Percentiles rank a stretch among this genome's conserved stretches.
Evolutionary conservation across 2,113 vertebrate genomes (phyloP).

Genomic region (Bos taurus): DNA sequence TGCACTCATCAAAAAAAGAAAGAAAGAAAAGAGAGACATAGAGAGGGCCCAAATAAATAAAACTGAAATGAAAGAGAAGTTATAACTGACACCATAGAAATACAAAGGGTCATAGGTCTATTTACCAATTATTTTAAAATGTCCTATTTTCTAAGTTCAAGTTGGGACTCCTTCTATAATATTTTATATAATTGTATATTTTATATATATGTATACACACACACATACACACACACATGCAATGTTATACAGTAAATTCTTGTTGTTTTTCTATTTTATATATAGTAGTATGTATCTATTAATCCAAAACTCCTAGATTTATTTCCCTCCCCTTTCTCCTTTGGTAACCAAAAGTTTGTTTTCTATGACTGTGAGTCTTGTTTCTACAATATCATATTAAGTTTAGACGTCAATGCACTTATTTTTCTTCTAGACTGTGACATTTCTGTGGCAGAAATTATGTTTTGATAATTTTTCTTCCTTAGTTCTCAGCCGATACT

Average conservation of each 20-base stretch:
- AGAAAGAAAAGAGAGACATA: not conserved
- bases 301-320: not conserved
- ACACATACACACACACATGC: accelerated
- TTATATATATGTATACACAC: not conserved
- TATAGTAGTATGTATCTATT: not conserved
- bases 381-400: not conserved
- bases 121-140: not conserved
- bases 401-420: not conserved
- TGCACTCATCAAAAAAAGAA: accelerated
- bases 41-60: not conserved
- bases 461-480: not conserved
- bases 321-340: not conserved
- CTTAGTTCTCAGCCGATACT: not conserved
- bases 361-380: not conserved
- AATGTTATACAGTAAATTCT: not conserved
- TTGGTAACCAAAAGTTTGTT: not conserved
- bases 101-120: not conserved
- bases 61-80: not conserved
- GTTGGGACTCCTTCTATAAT: not conserved
- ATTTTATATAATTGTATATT: not conserved
- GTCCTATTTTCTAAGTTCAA: not conserved
- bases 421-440: not conserved
- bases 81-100: not conserved
- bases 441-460: not conserved
- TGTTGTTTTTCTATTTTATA: not conserved